Evolutionary conservation across 2,113 vertebrate genomes (phyloP).

Genomic region (Pagrus major): DNA sequence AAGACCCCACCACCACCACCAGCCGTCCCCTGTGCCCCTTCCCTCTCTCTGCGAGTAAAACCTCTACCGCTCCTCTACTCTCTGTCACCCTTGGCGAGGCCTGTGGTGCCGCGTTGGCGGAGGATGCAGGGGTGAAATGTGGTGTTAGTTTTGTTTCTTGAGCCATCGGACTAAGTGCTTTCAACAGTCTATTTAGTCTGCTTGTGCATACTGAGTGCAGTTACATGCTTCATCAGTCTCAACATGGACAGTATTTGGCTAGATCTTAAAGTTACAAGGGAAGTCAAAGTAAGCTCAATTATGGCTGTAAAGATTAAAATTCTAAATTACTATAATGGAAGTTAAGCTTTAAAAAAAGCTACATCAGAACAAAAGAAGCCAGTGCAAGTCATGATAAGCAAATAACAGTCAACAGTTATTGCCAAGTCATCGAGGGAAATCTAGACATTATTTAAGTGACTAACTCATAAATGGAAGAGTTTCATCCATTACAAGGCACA

Average conservation of each 20-base stretch:
- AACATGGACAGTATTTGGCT: constrained; percentile 4
- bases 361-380: not conserved
- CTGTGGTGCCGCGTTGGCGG: constrained; percentile 58
- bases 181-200: constrained; percentile 57
- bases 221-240: constrained; percentile 31
- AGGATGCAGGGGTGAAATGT: constrained; percentile 49
- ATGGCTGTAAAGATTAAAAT: not conserved
- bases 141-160: constrained; percentile 56
- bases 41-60: constrained; percentile 33
- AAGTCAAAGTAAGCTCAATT: constrained; percentile 4
- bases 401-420: constrained; percentile 31
- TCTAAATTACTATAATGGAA: not conserved
- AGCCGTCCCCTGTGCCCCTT: constrained; percentile 36
- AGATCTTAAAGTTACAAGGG: not conserved
- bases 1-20: constrained; percentile 15
- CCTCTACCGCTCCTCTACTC: constrained; percentile 32
- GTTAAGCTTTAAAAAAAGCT: constrained; percentile 3
- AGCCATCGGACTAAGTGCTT: constrained; percentile 45
- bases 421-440: constrained; percentile 41
- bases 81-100: constrained; percentile 46
- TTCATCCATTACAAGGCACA: constrained; percentile 44
- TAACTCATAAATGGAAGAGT: constrained; percentile 46
- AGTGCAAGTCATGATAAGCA: constrained; percentile 31
- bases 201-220: constrained; percentile 14
- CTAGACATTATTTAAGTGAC: constrained; percentile 62